Conservation (phyloP, 2,797 vertebrate species). For the Trichosurus vulpecula region DNA sequence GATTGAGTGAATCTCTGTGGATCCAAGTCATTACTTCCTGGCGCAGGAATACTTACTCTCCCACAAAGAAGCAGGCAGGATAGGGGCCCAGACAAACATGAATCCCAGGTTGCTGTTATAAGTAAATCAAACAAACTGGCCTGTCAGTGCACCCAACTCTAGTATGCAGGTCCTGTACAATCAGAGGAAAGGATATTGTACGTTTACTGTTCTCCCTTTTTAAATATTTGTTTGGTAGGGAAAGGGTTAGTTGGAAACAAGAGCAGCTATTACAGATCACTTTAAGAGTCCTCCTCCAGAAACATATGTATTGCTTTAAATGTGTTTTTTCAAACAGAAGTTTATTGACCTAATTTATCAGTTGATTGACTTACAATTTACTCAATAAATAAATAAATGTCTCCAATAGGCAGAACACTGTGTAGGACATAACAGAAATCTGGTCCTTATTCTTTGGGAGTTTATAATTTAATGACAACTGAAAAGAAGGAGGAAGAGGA, state of each 20-base stretch:
- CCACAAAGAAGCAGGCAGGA: not conserved
- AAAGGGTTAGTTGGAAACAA: constrained; percentile 73
- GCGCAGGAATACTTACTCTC: not conserved
- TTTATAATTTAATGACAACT: not conserved
- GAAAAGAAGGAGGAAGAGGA: not conserved
- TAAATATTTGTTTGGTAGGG: constrained; percentile 77
- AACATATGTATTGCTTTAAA: constrained; percentile 64
- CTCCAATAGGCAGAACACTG: not conserved
- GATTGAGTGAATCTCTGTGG: not conserved
- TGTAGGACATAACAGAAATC: not conserved
- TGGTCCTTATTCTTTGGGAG: not conserved
- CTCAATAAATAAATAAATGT: constrained; percentile 11
- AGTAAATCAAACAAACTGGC: not conserved
- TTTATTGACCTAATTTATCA: constrained; percentile 74
- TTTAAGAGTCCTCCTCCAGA: constrained; percentile 73
- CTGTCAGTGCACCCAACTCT: not conserved
- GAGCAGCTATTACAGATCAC: constrained; percentile 70
- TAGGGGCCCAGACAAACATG: not conserved
- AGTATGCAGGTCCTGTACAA: constrained; percentile 27
- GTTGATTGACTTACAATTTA: constrained; percentile 15
- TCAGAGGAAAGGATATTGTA: constrained; percentile 47
- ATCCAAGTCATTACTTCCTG: not conserved
- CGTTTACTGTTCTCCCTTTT: constrained; percentile 72
- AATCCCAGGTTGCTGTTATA: not conserved
- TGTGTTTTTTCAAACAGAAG: constrained; percentile 69